Conservation (phyloP, 1,140 invertebrate genomes). For the Diuraphis noxia region DNA sequence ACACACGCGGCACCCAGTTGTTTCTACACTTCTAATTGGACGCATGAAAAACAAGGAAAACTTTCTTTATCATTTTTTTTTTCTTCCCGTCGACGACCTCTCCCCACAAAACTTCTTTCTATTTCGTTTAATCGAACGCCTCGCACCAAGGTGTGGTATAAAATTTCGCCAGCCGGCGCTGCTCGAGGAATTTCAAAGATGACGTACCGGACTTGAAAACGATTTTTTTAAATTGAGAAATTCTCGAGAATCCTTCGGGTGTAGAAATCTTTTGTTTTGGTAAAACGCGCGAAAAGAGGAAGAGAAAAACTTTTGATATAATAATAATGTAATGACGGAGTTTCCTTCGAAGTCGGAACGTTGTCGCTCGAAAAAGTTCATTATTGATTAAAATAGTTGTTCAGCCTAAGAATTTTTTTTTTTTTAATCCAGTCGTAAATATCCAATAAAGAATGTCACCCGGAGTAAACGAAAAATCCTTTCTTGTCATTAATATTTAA, state of each 20-base stretch:
- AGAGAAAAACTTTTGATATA: conserved; percentile 3
- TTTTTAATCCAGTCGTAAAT: neutral
- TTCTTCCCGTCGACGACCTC: neutral
- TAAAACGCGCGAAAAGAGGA: neutral
- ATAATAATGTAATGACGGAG: conserved; percentile 26
- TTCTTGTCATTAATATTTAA: conserved; percentile 5
- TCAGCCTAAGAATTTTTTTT: neutral
- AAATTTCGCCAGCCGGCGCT: neutral
- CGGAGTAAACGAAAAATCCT: neutral
- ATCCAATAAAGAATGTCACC: neutral
- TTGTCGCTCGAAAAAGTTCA: neutral
- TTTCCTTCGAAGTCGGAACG: neutral
- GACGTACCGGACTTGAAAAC: conserved; percentile 19
- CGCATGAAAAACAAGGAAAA: neutral
- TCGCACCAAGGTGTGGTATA: neutral
- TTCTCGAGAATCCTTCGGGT: conserved; percentile 5
- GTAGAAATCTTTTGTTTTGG: conserved; percentile 39
- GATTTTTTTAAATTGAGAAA: conserved; percentile 33
- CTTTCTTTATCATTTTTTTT: conserved; percentile 5
- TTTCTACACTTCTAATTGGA: neutral
- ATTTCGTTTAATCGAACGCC: neutral
- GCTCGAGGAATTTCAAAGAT: neutral
- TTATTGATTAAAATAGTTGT: conserved; percentile 23
- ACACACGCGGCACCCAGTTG: neutral
- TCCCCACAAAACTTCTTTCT: neutral